phyloP scores from a whole-genome alignment of 2,797 vertebrate genomes.

The Philypnodon macrostomus region DNA sequence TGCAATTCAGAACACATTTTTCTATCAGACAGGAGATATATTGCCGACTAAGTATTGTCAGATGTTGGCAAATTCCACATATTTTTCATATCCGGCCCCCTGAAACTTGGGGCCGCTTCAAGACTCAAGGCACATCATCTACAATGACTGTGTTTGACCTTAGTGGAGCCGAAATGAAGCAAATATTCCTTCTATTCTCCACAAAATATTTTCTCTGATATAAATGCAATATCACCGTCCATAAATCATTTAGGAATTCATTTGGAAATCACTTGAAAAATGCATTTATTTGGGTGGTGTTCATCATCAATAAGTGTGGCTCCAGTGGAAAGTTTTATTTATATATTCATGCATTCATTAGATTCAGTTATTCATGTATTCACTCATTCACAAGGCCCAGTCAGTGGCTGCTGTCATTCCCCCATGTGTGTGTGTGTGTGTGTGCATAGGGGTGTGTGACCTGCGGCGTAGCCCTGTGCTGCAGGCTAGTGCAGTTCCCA shows the following conservation, averaged over 20 bases:
- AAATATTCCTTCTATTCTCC: constrained; percentile 69
- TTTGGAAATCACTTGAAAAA: constrained; percentile 75
- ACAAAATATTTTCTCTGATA: constrained; percentile 69
- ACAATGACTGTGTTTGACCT: too few relatives aligned
- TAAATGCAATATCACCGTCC: constrained; percentile 72
- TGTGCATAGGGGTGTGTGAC: constrained; percentile 63
- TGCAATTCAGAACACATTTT: constrained; percentile 80
- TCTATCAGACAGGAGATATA: constrained; percentile 78
- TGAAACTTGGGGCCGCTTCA: constrained; percentile 68
- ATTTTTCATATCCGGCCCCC: constrained; percentile 78
- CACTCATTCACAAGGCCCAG: constrained; percentile 80
- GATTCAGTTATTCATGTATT: constrained; percentile 82
- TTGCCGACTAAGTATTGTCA: constrained; percentile 79
- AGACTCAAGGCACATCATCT: constrained; percentile 69
- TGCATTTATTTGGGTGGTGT: constrained; percentile 67
- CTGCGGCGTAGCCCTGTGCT: constrained; percentile 75
- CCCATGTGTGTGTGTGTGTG: constrained; percentile 28
- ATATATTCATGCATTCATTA: constrained; percentile 77
- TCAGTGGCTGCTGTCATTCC: constrained; percentile 52
- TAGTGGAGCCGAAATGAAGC: constrained; percentile 69
- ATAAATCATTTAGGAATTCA: constrained; percentile 77
- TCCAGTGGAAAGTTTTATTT: constrained; percentile 70
- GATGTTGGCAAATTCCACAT: constrained; percentile 81
- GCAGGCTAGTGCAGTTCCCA: constrained; percentile 76
- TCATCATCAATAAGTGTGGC: constrained; percentile 78